Evolutionary conservation across 2,888 invertebrate genomes (phyloP).

Genomic region (Euphydryas editha): DNA sequence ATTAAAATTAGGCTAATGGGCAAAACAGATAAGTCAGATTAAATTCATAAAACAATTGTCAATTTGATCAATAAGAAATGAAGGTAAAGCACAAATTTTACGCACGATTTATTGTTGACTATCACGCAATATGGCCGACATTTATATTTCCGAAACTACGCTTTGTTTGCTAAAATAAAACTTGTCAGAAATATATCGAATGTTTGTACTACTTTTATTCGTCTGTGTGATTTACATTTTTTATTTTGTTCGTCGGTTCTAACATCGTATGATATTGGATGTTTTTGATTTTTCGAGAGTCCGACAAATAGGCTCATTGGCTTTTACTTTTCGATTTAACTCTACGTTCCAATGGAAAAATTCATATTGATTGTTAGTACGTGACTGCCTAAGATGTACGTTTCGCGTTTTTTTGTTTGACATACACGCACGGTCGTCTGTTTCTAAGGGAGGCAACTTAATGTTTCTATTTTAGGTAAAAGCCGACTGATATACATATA

Average conservation of each 20-base stretch:
- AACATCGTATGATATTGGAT: background rate
- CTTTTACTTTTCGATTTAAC: too few species aligned
- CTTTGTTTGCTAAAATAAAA: conserved; percentile 3
- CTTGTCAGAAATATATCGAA: conserved; percentile 10
- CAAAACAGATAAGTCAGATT: background rate
- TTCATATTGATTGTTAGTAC: too few species aligned
- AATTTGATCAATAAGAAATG: conserved; percentile 19
- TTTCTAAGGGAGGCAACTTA: too few species aligned
- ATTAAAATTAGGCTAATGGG: background rate
- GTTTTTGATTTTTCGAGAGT: too few species aligned
- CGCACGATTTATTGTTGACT: conserved; percentile 15
- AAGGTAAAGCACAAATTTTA: conserved; percentile 20
- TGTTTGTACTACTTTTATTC: background rate
- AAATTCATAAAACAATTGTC: conserved; percentile 12
- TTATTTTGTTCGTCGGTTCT: background rate
- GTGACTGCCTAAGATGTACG: too few species aligned
- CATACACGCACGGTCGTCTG: too few species aligned
- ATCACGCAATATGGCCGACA: conserved; percentile 16
- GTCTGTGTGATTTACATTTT: background rate
- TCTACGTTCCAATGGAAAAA: too few species aligned
- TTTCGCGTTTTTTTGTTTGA: too few species aligned
- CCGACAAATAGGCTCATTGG: too few species aligned
- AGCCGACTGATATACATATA: too few species aligned
- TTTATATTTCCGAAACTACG: conserved; percentile 15
- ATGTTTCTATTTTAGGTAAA: too few species aligned